These are phyloP conservation scores for Uromys caudimaculatus DNA, from an alignment of 2,797 vertebrate species.

Conservation along the genomic window DNA sequence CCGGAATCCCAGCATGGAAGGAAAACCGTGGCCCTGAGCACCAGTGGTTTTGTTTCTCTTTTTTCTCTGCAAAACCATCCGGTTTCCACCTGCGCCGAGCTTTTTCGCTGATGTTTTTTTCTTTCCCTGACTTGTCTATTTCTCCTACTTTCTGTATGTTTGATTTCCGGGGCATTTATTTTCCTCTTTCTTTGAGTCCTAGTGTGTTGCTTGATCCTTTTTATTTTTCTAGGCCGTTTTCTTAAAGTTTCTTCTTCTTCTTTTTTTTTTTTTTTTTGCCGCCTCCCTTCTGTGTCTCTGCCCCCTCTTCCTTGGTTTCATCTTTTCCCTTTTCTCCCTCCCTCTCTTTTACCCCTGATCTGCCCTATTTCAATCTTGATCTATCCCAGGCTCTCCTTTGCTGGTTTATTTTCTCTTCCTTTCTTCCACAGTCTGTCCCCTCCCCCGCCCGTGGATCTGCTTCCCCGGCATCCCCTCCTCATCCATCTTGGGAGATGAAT, in stretches of 20 bases:
- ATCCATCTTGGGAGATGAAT: constrained; percentile 94
- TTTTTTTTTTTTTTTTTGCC: background rate
- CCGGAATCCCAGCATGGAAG: constrained; percentile 89
- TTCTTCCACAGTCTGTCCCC: background rate
- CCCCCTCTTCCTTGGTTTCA: background rate
- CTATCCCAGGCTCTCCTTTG: background rate
- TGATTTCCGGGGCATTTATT: background rate
- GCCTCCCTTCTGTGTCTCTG: background rate
- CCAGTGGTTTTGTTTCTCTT: constrained; percentile 92
- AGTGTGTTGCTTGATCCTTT: background rate
- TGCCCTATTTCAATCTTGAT: background rate
- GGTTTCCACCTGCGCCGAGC: constrained; percentile 89
- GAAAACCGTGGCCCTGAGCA: constrained; percentile 93
- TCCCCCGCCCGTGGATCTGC: background rate
- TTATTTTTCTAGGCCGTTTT: background rate
- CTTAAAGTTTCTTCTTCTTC: background rate
- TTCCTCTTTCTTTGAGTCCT: background rate
- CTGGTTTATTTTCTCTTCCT: background rate
- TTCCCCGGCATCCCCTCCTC: constrained; percentile 17
- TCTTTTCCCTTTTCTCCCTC: background rate
- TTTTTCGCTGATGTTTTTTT: background rate
- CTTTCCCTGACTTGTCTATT: background rate
- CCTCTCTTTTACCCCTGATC: background rate
- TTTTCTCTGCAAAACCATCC: constrained; percentile 94
- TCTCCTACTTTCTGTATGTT: constrained; percentile 82